phyloP scores from a whole-genome alignment of 2,888 invertebrate genomes.

The Dynastes tityus region DNA sequence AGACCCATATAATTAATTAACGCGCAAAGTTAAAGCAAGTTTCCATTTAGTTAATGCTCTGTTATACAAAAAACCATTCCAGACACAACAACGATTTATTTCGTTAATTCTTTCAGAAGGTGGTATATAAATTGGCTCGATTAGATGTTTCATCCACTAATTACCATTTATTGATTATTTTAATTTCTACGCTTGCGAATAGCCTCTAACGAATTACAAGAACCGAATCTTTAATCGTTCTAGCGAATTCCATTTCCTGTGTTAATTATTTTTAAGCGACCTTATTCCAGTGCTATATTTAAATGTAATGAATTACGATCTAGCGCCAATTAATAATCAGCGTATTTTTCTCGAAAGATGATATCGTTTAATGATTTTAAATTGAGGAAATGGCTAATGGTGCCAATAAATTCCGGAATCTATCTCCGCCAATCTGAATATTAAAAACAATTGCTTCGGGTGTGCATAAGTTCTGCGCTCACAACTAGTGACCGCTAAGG shows the following conservation, averaged over 20 bases:
- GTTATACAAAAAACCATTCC: too few relatives aligned
- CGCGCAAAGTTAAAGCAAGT: too few relatives aligned
- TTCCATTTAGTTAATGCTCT: too few relatives aligned
- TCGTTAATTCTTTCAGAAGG: background rate
- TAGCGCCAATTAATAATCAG: slow-evolving; percentile 13
- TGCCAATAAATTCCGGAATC: slow-evolving; percentile 47
- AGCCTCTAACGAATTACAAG: background rate
- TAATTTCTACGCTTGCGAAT: too few relatives aligned
- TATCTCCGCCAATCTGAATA: slow-evolving; percentile 47
- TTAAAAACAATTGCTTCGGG: slow-evolving; percentile 52
- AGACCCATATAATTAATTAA: too few relatives aligned
- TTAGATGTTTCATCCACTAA: too few relatives aligned
- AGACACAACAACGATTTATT: background rate
- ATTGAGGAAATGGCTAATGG: slow-evolving; percentile 51
- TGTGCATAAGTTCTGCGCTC: slow-evolving; percentile 33
- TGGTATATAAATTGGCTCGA: too few relatives aligned
- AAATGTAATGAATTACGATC: background rate
- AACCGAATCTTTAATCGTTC: background rate
- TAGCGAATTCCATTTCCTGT: slow-evolving; percentile 9
- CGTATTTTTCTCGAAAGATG: slow-evolving; percentile 24
- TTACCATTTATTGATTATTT: too few relatives aligned
- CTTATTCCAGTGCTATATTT: too few relatives aligned
- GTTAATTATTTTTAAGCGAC: slow-evolving; percentile 3
- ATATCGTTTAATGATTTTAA: slow-evolving; percentile 51
- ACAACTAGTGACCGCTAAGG: slow-evolving; percentile 26